These are phyloP conservation scores for Cyclura pinguis DNA, from an alignment of 2,797 vertebrate genomes.

Conservation along the genomic window DNA sequence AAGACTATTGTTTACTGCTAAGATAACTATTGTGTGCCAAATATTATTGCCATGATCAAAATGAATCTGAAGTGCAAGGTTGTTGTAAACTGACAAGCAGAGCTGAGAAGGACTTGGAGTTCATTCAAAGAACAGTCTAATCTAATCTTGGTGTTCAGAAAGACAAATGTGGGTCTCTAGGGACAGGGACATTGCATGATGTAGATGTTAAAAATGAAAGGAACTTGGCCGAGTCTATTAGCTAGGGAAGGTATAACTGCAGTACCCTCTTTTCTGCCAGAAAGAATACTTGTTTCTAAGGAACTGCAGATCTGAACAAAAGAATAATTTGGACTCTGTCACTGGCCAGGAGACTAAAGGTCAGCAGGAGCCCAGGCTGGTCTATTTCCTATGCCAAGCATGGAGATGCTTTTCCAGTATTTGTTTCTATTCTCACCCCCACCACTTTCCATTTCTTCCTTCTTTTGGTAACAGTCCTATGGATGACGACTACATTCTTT, in stretches of 20 bases:
- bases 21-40: conserved; percentile 56
- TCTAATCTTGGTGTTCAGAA: conserved; percentile 31
- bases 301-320: not conserved
- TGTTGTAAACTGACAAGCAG: conserved; percentile 57
- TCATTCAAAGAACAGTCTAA: conserved; percentile 63
- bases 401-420: not conserved
- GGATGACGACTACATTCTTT: not conserved
- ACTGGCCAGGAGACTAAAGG: not conserved
- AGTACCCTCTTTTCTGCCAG: not conserved
- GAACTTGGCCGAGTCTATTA: not conserved
- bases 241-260: not conserved
- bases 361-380: not conserved
- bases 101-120: conserved; percentile 52
- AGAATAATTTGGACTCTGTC: not conserved
- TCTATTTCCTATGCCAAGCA: not conserved
- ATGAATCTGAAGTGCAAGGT: conserved; percentile 54
- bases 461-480: not conserved
- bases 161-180: conserved; percentile 39
- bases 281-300: not conserved
- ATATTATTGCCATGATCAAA: conserved; percentile 40
- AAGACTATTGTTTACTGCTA: conserved; percentile 48
- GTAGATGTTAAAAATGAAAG: not conserved
- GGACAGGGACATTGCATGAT: conserved; percentile 29
- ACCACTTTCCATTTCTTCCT: not conserved
- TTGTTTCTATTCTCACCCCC: not conserved